These are phyloP conservation scores for Drosophila nikananu DNA, from an alignment of 1,140 invertebrate genomes.

Conservation along the genomic window DNA sequence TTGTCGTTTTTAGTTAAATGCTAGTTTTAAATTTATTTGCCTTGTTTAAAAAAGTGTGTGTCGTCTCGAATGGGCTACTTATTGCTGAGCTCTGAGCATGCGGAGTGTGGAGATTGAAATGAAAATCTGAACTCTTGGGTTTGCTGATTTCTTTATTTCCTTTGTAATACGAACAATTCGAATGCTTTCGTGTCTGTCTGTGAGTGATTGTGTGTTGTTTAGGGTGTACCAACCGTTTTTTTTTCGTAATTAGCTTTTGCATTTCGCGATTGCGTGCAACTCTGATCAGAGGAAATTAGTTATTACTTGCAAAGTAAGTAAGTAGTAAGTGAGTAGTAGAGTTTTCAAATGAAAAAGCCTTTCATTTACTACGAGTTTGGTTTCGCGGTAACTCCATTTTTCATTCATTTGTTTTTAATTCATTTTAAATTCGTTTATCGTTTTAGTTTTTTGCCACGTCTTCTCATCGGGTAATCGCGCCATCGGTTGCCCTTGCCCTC, in stretches of 20 bases:
- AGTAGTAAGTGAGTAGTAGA: conserved; percentile 62
- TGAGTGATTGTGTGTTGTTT: conserved; percentile 34
- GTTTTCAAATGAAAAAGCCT: conserved; percentile 66
- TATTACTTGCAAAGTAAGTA: conserved; percentile 68
- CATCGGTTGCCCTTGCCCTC: conserved; percentile 70
- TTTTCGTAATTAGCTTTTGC: conserved; percentile 58
- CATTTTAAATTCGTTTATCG: conserved; percentile 81
- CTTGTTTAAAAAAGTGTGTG: conserved; percentile 60
- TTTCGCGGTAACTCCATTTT: conserved; percentile 32
- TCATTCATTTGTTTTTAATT: conserved; percentile 46
- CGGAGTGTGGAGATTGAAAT: conserved; percentile 65
- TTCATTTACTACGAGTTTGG: conserved; percentile 45
- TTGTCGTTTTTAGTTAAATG: conserved; percentile 73
- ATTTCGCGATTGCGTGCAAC: conserved; percentile 63
- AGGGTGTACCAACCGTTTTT: conserved; percentile 61
- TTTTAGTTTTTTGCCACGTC: conserved; percentile 46
- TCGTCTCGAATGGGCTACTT: conserved; percentile 52
- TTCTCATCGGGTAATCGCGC: conserved; percentile 20
- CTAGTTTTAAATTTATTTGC: conserved; percentile 74
- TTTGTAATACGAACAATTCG: conserved; percentile 70
- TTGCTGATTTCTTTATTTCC: conserved; percentile 66
- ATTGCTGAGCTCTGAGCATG: conserved; percentile 57
- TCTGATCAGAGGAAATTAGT: conserved; percentile 75
- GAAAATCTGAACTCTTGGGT: conserved; percentile 64
- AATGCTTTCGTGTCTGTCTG: conserved; percentile 41